Conservation (phyloP, 2,113 vertebrate species). For the Mus pahari region DNA sequence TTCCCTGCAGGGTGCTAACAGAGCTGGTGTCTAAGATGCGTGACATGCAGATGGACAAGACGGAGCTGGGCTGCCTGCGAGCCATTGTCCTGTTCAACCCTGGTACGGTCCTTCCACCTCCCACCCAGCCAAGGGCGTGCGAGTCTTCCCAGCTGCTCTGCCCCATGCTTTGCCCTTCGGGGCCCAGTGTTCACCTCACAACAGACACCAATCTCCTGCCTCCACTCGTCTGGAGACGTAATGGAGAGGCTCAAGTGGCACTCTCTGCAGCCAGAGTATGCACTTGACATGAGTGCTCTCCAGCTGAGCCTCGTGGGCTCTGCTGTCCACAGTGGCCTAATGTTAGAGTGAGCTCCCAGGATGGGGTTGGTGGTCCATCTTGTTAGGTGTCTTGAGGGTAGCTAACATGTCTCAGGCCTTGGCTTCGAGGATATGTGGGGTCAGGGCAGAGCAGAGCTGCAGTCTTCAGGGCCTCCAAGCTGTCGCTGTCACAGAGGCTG, state of each 20-base stretch:
- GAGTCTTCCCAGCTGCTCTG: not conserved
- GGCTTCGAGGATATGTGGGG: too few relatives aligned
- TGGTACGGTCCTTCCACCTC: conserved; percentile 83
- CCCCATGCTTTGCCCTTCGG: not conserved
- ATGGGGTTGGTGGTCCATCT: not conserved
- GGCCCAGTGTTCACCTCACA: not conserved
- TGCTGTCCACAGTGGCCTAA: accelerated
- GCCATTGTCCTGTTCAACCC: conserved; percentile 99
- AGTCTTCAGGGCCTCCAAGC: not conserved
- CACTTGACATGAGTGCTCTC: accelerated
- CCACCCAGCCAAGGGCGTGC: too few relatives aligned
- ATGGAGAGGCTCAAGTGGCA: not conserved
- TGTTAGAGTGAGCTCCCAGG: accelerated
- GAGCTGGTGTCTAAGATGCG: conserved; percentile 99
- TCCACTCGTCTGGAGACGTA: not conserved
- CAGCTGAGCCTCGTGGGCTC: not conserved
- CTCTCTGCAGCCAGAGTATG: not conserved
- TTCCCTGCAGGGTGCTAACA: conserved; percentile 93
- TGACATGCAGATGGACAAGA: conserved; percentile 99
- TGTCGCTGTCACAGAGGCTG: not conserved
- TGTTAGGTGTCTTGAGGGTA: not conserved
- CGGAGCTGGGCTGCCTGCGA: conserved; percentile 97
- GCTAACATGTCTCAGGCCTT: not conserved
- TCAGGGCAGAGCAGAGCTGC: not conserved
- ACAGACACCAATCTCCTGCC: not conserved